A percentile compares a stretch with the other conserved stretches of the same genome.
Evolutionary conservation across 2,888 invertebrate species (phyloP).

Genomic region (Caenorhabditis zanzibari): DNA sequence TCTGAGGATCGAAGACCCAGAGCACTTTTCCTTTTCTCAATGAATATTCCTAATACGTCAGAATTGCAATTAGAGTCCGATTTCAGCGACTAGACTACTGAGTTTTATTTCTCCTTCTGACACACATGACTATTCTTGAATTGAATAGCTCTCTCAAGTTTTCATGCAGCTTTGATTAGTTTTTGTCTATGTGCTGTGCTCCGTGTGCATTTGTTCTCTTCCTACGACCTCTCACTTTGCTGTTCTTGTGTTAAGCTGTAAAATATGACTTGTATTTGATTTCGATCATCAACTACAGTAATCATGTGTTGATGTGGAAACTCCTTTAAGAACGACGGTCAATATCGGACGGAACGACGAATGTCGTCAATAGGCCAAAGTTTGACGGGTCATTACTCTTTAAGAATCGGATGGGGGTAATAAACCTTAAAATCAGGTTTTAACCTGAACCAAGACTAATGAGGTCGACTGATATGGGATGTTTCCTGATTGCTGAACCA

Average conservation of each 20-base stretch:
- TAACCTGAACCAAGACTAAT: too few relatives aligned
- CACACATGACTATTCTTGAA: not conserved
- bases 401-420: not conserved
- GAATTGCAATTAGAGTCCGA: slow-evolving; percentile 13
- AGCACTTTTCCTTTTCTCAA: not conserved
- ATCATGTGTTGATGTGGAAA: slow-evolving; percentile 20
- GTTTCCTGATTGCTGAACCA: not conserved
- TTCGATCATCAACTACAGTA: slow-evolving; percentile 10
- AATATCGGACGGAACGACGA: slow-evolving; percentile 7
- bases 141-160: slow-evolving; percentile 12
- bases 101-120: not conserved
- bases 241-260: slow-evolving; percentile 3
- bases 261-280: slow-evolving; percentile 17
- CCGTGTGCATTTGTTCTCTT: not conserved
- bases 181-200: slow-evolving; percentile 4
- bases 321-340: slow-evolving; percentile 22
- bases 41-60: not conserved
- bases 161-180: slow-evolving; percentile 48
- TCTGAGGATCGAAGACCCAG: slow-evolving; percentile 23
- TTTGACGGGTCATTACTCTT: slow-evolving; percentile 1
- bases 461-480: slow-evolving; percentile 2
- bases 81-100: not conserved
- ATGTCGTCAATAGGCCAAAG: slow-evolving; percentile 39
- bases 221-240: slow-evolving; percentile 7
- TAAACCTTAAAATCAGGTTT: not conserved